Evolutionary conservation across 1,140 invertebrate species (phyloP), one percentile per base, ranked within the genome.

Genomic region (Psilanteris sp.): DNA sequence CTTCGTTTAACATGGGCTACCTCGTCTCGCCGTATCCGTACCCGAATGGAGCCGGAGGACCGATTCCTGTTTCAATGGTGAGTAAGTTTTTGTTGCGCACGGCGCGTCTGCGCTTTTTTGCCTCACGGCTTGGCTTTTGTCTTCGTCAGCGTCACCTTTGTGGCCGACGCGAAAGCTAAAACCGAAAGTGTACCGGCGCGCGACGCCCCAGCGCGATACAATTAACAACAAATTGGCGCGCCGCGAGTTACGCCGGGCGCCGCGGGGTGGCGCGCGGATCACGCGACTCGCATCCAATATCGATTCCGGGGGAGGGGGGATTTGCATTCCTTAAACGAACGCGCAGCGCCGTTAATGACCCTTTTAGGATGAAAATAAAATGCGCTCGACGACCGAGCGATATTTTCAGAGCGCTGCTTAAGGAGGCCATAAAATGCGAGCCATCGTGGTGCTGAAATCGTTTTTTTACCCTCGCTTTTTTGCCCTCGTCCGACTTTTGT

Each of bases 1-100:
- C 92, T 71, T 92, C 93, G 44, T 96, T 96, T 90, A 95, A 96
- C 90, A 95, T 96, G 93, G 94, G 94, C 83, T 96, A 96, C 90
- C 91, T 96, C 81, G 93, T 96, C 83, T 93, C 94, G 46, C 94
- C 94, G 15, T 96, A 96, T 87, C 92, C 94, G 57, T 96, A 96
- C 89, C 92, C 94, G 80, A 97, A 96, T 86, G 95, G 95, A 81
- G 92, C 93, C 73, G 92, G 92, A 68, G 93, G 93, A 88, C 92
- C 93, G 74, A 91, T 95, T 78, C 94, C 94, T 77, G 95, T 95
- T 76, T 94, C 94, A 87, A 96, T 96, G 94, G 95, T 96, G 89
- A 94, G 94, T 92, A 4, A 11, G 7, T 29, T 15, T 74, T 75
- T 39, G 32, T 71, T 44, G 9, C 15, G 20, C 15, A 7, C 22